Base-by-base conservation (phyloP, 1,140 invertebrate genomes). In the Radopholus similis region DNA sequence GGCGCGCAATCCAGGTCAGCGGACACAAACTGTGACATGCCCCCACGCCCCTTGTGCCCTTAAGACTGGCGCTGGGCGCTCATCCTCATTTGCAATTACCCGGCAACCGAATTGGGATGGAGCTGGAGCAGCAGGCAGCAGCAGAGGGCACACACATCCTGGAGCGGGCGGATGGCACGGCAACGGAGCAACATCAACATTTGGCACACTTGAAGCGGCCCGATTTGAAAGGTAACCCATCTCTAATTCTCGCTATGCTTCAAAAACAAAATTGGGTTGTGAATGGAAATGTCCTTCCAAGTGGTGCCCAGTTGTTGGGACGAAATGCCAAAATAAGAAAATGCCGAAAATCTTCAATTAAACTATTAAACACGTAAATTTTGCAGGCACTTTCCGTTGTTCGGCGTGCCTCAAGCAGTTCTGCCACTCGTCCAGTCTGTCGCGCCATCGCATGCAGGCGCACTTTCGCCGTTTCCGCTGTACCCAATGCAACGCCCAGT, bases 351-450 rank as follows among this genome's bases (percentile, higher is more conserved):
- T 13, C 13, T 13, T 60, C 58, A 3, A 40, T 59, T 51, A 13
- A 13, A 5, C 3, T 30, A 3, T 47, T 21, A 4, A 30, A 57
- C 18, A 15, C 15, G 9, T 18, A 56, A 38, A 21, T 23, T 23
- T 21, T 63, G 40, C 34, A 68, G 66, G 66, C 35, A 47, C 34
- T 51, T 81, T 81, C 63, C 81, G 76, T 32, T 81, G 79, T 60
- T 78, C 78, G 26, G 67, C 79, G 40, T 81, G 79, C 35, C 34
- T 67, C 5, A 81, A 81, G 69, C 63, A 77, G 13, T 81, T 81
- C 65, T 81, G 79, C 53, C 79, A 81, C 56, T 82, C 80, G n/a
- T 82, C 80, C 26, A 77, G 73, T 15, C 74, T 81, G 11, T 77
- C 73, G 42, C 70, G 79, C 5, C 79, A 81, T 49, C 76, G 81